Evolutionary conservation across 2,113 vertebrate genomes (phyloP).

Genomic region (Willisornis vidua): DNA sequence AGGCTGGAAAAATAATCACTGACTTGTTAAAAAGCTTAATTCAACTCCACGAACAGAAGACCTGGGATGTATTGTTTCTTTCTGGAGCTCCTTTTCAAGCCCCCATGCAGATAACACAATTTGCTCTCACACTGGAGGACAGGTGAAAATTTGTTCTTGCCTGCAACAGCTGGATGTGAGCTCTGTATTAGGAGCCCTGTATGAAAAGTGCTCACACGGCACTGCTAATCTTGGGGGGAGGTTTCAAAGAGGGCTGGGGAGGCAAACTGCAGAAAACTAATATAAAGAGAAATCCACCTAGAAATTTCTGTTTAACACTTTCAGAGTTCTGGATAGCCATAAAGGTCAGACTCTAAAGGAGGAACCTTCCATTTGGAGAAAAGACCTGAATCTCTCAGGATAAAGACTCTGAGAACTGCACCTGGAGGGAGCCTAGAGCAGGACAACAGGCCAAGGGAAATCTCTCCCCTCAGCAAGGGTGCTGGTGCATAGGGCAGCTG

Average conservation of each 20-base stretch:
- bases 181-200: not conserved
- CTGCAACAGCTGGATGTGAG: slow-evolving; percentile 32
- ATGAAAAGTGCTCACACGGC: not conserved
- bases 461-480: not conserved
- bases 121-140: not conserved
- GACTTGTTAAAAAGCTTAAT: not conserved
- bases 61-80: not conserved
- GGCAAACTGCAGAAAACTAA: not conserved
- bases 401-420: not conserved
- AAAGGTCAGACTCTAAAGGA: not conserved
- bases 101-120: slow-evolving; percentile 40
- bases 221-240: not conserved
- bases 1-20: not conserved
- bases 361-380: not conserved
- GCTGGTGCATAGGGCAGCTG: not conserved
- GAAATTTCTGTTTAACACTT: not conserved
- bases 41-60: not conserved
- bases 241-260: not conserved
- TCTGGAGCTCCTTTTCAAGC: not conserved
- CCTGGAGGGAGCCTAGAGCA: not conserved
- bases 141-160: slow-evolving; percentile 53
- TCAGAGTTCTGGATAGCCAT: not conserved
- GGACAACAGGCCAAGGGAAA: not conserved
- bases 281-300: not conserved
- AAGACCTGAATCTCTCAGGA: not conserved